phyloP scores from a whole-genome alignment of 2,113 vertebrate genomes.

The Oophaga pumilio region DNA sequence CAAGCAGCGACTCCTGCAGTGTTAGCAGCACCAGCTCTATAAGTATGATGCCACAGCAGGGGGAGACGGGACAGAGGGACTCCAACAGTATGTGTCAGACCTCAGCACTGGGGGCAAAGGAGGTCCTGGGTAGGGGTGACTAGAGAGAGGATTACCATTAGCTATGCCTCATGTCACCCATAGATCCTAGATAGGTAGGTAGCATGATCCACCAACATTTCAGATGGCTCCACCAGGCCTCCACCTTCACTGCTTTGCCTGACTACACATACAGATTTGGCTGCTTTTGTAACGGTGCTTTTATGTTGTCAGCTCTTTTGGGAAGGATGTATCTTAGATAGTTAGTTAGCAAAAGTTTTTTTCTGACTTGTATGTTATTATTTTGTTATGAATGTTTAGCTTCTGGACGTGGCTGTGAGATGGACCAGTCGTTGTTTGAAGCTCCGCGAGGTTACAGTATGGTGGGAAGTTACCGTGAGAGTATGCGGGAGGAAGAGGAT shows the following conservation, averaged over 20 bases:
- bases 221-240: constrained; percentile 48
- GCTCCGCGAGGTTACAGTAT: constrained; percentile 89
- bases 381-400: constrained; percentile 67
- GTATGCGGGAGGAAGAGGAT: constrained; percentile 88
- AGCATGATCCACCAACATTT: constrained; percentile 50
- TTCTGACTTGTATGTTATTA: not conserved
- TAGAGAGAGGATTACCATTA: constrained; percentile 39
- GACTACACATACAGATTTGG: constrained; percentile 23
- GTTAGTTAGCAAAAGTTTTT: not conserved
- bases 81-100: constrained; percentile 56
- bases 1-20: constrained; percentile 92
- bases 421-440: constrained; percentile 89
- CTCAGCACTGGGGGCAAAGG: constrained; percentile 44
- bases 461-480: constrained; percentile 83
- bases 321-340: not conserved
- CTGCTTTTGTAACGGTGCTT: constrained; percentile 24
- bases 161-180: constrained; percentile 45
- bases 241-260: constrained; percentile 54
- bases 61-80: not conserved
- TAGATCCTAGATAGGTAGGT: constrained; percentile 29
- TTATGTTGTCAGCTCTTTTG: not conserved
- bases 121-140: constrained; percentile 36
- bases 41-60: constrained; percentile 70
- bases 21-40: constrained; percentile 96
- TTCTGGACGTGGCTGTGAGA: constrained; percentile 87